Base-by-base conservation (phyloP, 2,113 vertebrate species). In the Gorilla gorilla region DNA sequence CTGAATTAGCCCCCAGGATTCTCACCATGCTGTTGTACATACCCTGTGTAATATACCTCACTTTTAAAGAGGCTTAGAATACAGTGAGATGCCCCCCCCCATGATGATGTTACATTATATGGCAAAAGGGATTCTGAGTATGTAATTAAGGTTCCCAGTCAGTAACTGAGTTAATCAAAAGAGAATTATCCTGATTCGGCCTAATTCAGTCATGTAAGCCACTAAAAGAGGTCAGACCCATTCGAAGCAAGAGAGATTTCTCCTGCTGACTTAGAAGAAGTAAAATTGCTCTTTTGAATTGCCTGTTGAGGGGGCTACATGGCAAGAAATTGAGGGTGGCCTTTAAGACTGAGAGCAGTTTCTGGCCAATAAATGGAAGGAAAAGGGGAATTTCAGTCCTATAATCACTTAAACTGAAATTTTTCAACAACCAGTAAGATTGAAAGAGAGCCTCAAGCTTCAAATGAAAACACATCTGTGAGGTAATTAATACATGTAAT, bases 61-160 rank as follows among this genome's bases (percentile, higher is more conserved):
- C 57, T 72, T 48, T 91, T 76, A 90, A 30, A 81, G 2, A 25
- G 18, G 27, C 22, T 91, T 82, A 13, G 55, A 25, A 78, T 50
- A 55, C 40, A 18, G 83, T 64, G 20, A 66, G 30, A 48, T 43
- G 59, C 48, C 0, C 16, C 75, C 16, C 75, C 14, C 6, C 78
- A 30, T 90, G 78, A 94, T 90, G 92, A 73, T 80, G 59, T 95
- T 84, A 89, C 2, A 45, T 82, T 85, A 52, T 70, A 66, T 87
- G 40, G 45, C 35, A 93, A 22, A 94, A 72, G 43, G 59, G 27
- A 89, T 72, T 84, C 89, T 93, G 7, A 96, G 92, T 48, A 89
- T 94, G 55, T 70, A 96, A 96, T 93, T 89, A 92, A 59, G n/a
- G 32, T 68, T 95, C 55, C 83, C 90, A 95, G 96, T 90, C 40